Evolutionary conservation across 2,888 invertebrate species (phyloP).

Genomic region (Smittia sp.): DNA sequence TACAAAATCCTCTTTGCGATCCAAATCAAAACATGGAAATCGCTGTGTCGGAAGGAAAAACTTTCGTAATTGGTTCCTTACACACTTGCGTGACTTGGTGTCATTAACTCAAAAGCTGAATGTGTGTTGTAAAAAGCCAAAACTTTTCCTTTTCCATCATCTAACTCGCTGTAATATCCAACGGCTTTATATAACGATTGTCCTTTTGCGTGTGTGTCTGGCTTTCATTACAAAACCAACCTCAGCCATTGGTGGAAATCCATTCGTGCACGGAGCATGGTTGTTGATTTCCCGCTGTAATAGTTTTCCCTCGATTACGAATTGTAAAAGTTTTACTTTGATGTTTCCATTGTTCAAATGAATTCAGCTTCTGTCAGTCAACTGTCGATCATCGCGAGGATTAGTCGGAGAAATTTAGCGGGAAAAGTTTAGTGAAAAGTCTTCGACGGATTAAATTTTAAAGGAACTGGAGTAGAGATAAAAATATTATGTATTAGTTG

Average conservation of each 20-base stretch:
- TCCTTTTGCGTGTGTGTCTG: conserved; percentile 35
- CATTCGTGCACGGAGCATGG: background rate
- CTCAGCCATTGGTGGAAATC: conserved; percentile 17
- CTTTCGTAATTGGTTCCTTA: conserved; percentile 37
- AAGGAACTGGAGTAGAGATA: too few relatives aligned
- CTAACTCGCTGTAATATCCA: conserved; percentile 26
- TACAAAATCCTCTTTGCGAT: background rate
- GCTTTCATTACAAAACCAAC: conserved; percentile 31
- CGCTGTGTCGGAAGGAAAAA: background rate
- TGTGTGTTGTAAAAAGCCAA: conserved; percentile 27
- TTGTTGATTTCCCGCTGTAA: background rate
- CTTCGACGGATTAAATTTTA: too few relatives aligned
- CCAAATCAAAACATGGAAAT: background rate
- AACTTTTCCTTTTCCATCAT: background rate
- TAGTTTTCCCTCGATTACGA: background rate
- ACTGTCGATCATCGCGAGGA: conserved; percentile 11
- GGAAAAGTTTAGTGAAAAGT: background rate
- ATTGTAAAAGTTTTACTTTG: background rate
- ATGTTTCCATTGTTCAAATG: conserved; percentile 25
- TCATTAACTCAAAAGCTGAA: conserved; percentile 20
- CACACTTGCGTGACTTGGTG: conserved; percentile 14
- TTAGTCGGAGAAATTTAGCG: background rate
- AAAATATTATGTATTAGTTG: too few relatives aligned
- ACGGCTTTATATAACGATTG: conserved; percentile 36
- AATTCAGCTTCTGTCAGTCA: conserved; percentile 34